A percentile compares a stretch with the other conserved stretches of the same genome.
Conservation (phyloP, 2,888 invertebrate species). For the Cylloceria caligata region DNA sequence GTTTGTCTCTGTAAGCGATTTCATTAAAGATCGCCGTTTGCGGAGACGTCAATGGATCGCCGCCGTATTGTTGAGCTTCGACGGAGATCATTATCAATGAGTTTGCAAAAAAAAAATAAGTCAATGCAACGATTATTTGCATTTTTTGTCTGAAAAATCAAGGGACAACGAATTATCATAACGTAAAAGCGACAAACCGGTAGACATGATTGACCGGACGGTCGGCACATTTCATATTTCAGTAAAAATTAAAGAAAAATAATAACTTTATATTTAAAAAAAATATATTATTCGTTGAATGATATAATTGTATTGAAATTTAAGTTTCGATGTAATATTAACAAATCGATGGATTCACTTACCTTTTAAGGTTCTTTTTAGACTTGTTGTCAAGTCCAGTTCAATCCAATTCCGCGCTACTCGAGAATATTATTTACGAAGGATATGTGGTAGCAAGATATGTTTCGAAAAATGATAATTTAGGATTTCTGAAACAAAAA, state of each 20-base stretch:
- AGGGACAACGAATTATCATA: slow-evolving; percentile 4
- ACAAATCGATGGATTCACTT: slow-evolving; percentile 20
- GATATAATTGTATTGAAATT: neutral
- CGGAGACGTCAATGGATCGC: slow-evolving; percentile 46
- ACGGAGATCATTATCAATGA: slow-evolving; percentile 50
- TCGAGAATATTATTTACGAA: slow-evolving; percentile 14
- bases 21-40: slow-evolving; percentile 67
- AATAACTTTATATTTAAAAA: no score
- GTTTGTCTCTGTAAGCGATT: slow-evolving; percentile 74
- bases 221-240: neutral
- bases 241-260: no score
- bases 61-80: slow-evolving; percentile 42
- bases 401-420: slow-evolving; percentile 14
- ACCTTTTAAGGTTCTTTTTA: slow-evolving; percentile 39
- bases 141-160: slow-evolving; percentile 58
- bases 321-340: neutral
- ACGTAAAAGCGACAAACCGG: neutral
- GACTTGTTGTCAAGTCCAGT: neutral
- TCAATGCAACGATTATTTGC: slow-evolving; percentile 64
- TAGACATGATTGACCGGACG: neutral
- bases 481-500: slow-evolving; percentile 54
- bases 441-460: slow-evolving; percentile 57
- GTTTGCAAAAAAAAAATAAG: slow-evolving; percentile 65
- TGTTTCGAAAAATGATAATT: slow-evolving; percentile 59
- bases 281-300: no score